These are phyloP conservation scores for Paguma larvata DNA, from an alignment of 2,797 vertebrate genomes.

Conservation along the genomic window DNA sequence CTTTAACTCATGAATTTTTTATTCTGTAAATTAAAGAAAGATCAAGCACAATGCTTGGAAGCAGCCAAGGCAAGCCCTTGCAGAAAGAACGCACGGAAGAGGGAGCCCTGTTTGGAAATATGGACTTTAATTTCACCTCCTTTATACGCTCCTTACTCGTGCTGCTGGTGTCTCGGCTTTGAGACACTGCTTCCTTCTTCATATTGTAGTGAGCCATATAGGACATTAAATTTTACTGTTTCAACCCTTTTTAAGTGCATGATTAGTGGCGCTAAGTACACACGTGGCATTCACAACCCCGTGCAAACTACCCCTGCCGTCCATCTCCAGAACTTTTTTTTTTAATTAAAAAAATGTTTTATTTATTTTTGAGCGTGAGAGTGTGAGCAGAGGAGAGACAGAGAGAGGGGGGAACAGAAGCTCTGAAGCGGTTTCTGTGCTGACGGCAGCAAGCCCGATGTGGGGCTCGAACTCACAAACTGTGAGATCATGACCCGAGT, in stretches of 20 bases:
- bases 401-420: too few species aligned
- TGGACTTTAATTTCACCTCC: background rate
- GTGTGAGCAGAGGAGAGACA: too few species aligned
- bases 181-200: background rate
- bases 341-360: too few species aligned
- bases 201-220: background rate
- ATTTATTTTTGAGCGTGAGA: too few species aligned
- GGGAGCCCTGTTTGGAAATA: background rate
- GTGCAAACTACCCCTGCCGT: too few species aligned
- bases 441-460: too few species aligned
- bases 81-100: background rate
- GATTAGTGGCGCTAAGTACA: background rate
- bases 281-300: background rate
- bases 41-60: background rate
- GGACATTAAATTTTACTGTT: background rate
- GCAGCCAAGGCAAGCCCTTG: background rate
- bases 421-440: too few species aligned
- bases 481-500: too few species aligned
- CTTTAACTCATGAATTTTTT: background rate
- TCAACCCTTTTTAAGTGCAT: background rate
- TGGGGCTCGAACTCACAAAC: too few species aligned
- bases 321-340: too few species aligned
- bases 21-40: conserved; percentile 40
- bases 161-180: background rate
- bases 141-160: background rate